These are phyloP conservation scores for Pollachius pollachius DNA, from an alignment of 2,113 vertebrate species.

Conservation along the genomic window DNA sequence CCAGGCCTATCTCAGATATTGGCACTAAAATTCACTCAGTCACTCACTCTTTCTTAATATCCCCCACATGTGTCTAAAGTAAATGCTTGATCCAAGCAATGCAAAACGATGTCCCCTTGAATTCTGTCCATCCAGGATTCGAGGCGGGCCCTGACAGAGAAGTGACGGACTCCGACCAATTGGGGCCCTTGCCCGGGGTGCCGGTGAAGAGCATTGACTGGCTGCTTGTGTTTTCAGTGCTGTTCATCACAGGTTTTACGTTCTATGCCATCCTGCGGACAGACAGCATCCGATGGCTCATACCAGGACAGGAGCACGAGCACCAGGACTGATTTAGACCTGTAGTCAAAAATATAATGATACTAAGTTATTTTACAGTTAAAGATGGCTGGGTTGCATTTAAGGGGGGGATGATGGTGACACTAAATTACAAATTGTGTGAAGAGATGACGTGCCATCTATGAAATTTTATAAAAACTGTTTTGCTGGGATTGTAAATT, in stretches of 20 bases:
- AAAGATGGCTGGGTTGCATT: no score
- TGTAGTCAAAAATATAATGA: constrained; percentile 14
- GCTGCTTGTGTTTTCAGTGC: constrained; percentile 91
- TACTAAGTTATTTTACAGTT: no score
- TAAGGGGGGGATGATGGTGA: not conserved
- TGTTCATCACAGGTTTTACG: constrained; percentile 86
- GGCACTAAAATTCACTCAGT: no score
- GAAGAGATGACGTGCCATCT: not conserved
- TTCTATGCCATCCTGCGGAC: constrained; percentile 88
- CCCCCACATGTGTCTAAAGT: no score
- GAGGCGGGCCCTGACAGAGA: constrained; percentile 76
- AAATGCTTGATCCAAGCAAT: no score
- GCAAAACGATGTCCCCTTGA: no score
- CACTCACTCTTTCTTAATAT: no score
- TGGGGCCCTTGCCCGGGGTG: constrained; percentile 83
- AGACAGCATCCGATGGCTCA: constrained; percentile 91
- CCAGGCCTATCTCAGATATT: no score
- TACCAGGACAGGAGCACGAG: constrained; percentile 94
- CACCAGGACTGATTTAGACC: constrained; percentile 82
- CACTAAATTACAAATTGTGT: constrained; percentile 8
- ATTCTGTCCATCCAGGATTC: constrained; percentile 76
- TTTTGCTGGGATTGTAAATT: not conserved
- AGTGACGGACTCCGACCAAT: constrained; percentile 78
- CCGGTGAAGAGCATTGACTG: constrained; percentile 88
- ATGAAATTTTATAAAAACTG: not conserved